Conservation (phyloP, 2,113 vertebrate genomes). For the Corydoras maculifer region DNA sequence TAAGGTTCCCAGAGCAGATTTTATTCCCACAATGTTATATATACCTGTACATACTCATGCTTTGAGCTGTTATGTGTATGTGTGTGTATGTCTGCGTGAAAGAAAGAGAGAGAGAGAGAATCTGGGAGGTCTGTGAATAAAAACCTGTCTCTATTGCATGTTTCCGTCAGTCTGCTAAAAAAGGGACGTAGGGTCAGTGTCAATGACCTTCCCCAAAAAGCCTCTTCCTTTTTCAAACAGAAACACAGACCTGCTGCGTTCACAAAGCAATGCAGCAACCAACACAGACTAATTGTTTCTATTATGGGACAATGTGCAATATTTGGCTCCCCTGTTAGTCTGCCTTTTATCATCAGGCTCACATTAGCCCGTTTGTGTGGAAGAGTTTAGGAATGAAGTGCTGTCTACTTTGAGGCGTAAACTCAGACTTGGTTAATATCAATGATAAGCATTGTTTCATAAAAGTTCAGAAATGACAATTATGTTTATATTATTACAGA, state of each 20-base stretch:
- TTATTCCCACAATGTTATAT: too few relatives aligned
- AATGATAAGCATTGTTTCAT: constrained; percentile 28
- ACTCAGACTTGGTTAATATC: constrained; percentile 15
- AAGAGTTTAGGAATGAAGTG: constrained; percentile 1
- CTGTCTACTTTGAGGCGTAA: neutral
- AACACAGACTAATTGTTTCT: constrained; percentile 28
- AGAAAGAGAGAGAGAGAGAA: neutral
- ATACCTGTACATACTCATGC: too few relatives aligned
- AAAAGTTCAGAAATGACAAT: constrained; percentile 33
- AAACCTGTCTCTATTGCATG: constrained; percentile 28
- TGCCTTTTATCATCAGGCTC: constrained; percentile 21
- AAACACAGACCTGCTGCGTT: constrained; percentile 8
- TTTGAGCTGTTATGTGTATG: neutral
- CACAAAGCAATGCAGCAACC: constrained; percentile 1
- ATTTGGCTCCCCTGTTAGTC: constrained; percentile 7
- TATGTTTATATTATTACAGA: constrained; percentile 32
- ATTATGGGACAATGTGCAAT: constrained; percentile 24
- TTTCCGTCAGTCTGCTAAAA: constrained; percentile 35
- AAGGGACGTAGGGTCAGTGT: constrained; percentile 37
- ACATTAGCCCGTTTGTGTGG: constrained; percentile 2
- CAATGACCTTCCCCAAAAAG: constrained; percentile 28
- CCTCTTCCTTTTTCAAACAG: constrained; percentile 37
- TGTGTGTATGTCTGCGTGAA: neutral
- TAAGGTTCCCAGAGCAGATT: too few relatives aligned
- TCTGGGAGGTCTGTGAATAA: constrained; percentile 15